phyloP scores from a whole-genome alignment of 2,113 vertebrate genomes.

The Girardinichthys multiradiatus region DNA sequence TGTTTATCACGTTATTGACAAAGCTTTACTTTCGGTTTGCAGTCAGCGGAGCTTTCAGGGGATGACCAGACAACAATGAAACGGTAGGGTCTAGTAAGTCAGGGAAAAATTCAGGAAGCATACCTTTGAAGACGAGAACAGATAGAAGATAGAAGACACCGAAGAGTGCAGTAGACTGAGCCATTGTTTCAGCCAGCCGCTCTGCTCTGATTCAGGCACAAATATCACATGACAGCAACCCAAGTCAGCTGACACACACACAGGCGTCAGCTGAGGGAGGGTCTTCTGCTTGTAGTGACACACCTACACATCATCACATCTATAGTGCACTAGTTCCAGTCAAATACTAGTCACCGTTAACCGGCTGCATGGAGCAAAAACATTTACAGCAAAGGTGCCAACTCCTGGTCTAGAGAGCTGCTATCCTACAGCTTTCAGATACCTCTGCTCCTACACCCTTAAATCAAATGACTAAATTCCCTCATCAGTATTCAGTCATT shows the following conservation, averaged over 20 bases:
- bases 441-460: too few relatives aligned
- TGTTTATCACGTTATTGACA: too few relatives aligned
- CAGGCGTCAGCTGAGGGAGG: too few relatives aligned
- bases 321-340: background rate
- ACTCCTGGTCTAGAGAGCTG: too few relatives aligned
- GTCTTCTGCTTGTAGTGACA: too few relatives aligned
- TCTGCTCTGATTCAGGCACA: background rate
- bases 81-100: background rate
- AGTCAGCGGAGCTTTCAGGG: background rate
- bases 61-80: background rate
- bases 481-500: too few relatives aligned
- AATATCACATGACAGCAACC: constrained; percentile 60
- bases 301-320: too few relatives aligned
- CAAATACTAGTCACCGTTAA: background rate
- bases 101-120: background rate
- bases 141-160: constrained; percentile 9
- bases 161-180: background rate
- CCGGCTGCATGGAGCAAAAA: too few relatives aligned
- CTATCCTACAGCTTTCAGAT: too few relatives aligned
- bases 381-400: too few relatives aligned
- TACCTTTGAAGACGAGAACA: constrained; percentile 41
- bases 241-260: constrained; percentile 64
- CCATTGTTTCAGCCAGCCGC: constrained; percentile 36
- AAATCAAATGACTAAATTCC: too few relatives aligned
- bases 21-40: constrained; percentile 23